Conservation (phyloP, 2,797 vertebrate species). For the Cryptoprocta ferox region DNA sequence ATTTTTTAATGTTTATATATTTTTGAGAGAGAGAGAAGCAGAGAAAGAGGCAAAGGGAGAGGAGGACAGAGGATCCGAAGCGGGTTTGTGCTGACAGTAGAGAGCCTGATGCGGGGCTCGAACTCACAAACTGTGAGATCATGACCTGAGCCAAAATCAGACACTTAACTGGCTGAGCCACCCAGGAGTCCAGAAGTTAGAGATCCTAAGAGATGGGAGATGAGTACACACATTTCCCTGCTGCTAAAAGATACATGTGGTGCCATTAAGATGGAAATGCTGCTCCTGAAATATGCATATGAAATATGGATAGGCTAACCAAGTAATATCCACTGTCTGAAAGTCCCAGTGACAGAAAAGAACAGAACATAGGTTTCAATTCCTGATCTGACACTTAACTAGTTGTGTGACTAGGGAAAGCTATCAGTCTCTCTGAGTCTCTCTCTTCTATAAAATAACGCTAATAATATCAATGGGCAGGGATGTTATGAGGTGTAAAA, state of each 20-base stretch:
- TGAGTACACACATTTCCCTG: neutral
- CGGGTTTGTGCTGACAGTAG: no score
- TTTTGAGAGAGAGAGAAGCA: no score
- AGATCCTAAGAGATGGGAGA: neutral
- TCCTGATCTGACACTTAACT: neutral
- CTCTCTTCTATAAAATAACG: neutral
- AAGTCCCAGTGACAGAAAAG: neutral
- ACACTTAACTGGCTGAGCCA: no score
- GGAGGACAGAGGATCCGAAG: no score
- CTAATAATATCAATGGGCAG: neutral
- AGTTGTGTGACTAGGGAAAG: neutral
- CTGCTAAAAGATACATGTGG: rapidly evolving
- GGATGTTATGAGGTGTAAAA: neutral
- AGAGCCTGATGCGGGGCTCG: no score
- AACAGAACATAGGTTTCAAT: neutral
- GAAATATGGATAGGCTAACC: neutral
- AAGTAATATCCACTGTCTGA: neutral
- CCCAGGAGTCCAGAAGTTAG: neutral
- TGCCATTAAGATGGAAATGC: neutral
- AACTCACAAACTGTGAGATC: no score
- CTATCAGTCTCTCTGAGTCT: neutral
- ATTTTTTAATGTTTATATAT: no score
- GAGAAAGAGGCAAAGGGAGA: no score
- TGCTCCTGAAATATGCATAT: neutral
- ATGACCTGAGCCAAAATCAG: no score